Percentiles rank a stretch among this genome's conserved stretches.
These are phyloP conservation scores for Hypomecis atomaria DNA, from an alignment of 2,888 invertebrate species.

Conservation along the genomic window DNA sequence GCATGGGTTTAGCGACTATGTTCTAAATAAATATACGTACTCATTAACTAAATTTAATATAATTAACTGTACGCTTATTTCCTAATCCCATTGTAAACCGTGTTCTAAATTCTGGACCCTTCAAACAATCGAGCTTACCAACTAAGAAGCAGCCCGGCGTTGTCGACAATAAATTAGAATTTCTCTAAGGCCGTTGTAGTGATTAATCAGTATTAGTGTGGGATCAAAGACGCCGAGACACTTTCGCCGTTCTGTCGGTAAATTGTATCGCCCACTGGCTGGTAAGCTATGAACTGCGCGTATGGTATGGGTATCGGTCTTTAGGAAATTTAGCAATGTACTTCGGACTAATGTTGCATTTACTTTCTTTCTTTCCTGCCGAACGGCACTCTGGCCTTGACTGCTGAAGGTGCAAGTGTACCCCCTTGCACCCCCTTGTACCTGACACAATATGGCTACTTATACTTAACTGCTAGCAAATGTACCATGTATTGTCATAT, in stretches of 20 bases:
- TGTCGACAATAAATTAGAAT: slow-evolving; percentile 57
- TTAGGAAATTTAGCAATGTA: too few relatives aligned
- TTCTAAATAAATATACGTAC: neutral
- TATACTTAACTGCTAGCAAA: too few relatives aligned
- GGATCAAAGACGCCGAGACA: slow-evolving; percentile 69
- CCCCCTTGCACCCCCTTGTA: too few relatives aligned
- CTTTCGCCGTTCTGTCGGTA: slow-evolving; percentile 65
- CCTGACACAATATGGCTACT: too few relatives aligned
- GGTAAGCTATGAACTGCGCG: slow-evolving; percentile 17
- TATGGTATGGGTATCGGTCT: neutral
- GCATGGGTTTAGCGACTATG: too few relatives aligned
- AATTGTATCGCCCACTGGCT: slow-evolving; percentile 62
- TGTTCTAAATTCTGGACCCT: neutral
- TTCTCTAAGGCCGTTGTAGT: slow-evolving; percentile 54
- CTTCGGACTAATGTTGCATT: too few relatives aligned
- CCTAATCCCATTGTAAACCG: neutral
- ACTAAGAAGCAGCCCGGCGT: neutral
- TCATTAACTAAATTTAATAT: too few relatives aligned
- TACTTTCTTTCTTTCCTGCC: too few relatives aligned
- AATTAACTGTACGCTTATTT: neutral
- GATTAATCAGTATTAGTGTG: slow-evolving; percentile 63
- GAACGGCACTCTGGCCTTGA: too few relatives aligned
- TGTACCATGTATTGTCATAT: neutral
- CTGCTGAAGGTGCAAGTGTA: too few relatives aligned
- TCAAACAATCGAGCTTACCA: slow-evolving; percentile 7